Percentiles rank a stretch among this genome's conserved stretches.
phyloP scores from a whole-genome alignment of 2,888 invertebrate genomes.

The Acronicta leporina region DNA sequence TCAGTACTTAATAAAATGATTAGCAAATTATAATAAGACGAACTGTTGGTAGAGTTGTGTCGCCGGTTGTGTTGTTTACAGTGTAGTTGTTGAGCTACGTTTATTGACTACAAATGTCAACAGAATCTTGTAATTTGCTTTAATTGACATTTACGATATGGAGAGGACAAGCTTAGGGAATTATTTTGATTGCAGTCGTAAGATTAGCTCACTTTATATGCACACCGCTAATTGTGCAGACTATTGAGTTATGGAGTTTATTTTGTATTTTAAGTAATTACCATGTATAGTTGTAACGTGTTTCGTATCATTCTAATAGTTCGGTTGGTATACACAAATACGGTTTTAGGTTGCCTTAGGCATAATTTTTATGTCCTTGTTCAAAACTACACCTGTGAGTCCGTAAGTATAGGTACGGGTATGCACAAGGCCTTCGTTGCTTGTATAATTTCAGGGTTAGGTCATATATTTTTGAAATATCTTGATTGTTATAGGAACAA shows the following conservation, averaged over 20 bases:
- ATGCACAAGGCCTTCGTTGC: too few relatives aligned
- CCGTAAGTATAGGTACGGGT: too few relatives aligned
- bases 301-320: neutral
- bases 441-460: too few relatives aligned
- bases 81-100: constrained; percentile 37
- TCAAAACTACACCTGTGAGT: too few relatives aligned
- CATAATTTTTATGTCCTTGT: too few relatives aligned
- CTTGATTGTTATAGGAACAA: too few relatives aligned
- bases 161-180: constrained; percentile 30
- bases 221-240: constrained; percentile 34
- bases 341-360: too few relatives aligned
- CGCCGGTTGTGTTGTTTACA: constrained; percentile 24
- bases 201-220: constrained; percentile 36
- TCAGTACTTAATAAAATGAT: neutral
- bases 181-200: constrained; percentile 35
- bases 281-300: neutral
- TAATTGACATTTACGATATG: constrained; percentile 53
- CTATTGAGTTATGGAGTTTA: constrained; percentile 1
- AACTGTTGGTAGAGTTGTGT: constrained; percentile 6
- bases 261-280: constrained; percentile 1
- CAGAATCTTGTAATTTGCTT: constrained; percentile 41
- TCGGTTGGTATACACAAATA: neutral
- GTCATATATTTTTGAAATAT: too few relatives aligned
- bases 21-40: constrained; percentile 10
- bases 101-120: constrained; percentile 47